A percentile compares a stretch with the other conserved stretches of the same genome.
These are phyloP conservation scores for Thomomys bottae DNA, from an alignment of 2,113 vertebrate species.

Conservation along the genomic window DNA sequence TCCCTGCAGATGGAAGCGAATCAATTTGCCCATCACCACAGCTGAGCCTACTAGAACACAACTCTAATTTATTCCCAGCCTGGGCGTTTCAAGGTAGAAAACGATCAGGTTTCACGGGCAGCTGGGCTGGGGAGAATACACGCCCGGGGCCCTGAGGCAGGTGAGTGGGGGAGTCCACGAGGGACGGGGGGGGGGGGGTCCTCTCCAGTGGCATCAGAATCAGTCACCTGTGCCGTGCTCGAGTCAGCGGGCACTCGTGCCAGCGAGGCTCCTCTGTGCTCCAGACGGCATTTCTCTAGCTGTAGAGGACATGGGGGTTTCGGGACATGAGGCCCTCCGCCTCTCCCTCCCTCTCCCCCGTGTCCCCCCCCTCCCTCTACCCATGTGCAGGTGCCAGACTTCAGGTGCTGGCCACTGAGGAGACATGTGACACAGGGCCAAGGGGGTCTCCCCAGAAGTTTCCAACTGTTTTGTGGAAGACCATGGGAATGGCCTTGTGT, in stretches of 20 bases:
- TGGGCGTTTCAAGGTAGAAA: slow-evolving; percentile 89
- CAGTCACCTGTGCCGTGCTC: slow-evolving; percentile 75
- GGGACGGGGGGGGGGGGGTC: not conserved
- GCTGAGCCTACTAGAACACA: slow-evolving; percentile 91
- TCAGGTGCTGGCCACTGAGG: not conserved
- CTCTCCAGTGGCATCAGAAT: slow-evolving; percentile 71
- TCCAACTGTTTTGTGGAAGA: not conserved
- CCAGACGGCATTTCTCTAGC: slow-evolving; percentile 67
- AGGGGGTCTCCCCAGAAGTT: not conserved
- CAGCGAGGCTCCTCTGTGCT: slow-evolving; percentile 79
- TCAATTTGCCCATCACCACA: slow-evolving; percentile 92
- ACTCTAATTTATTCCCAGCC: slow-evolving; percentile 95
- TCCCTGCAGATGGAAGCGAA: slow-evolving; percentile 96
- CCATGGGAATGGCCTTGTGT: not conserved
- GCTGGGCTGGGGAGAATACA: slow-evolving; percentile 81
- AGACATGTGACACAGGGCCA: too few species aligned
- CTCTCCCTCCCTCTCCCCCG: not conserved
- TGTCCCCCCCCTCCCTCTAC: not conserved
- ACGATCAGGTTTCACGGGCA: slow-evolving; percentile 88
- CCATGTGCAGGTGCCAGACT: not conserved
- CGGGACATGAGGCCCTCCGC: not conserved
- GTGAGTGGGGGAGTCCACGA: not conserved
- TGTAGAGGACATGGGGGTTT: not conserved
- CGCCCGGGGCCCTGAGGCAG: not conserved
- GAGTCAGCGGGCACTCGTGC: slow-evolving; percentile 41